Evolutionary conservation across 2,113 vertebrate genomes (phyloP).

Genomic region (Pelobates fuscus): DNA sequence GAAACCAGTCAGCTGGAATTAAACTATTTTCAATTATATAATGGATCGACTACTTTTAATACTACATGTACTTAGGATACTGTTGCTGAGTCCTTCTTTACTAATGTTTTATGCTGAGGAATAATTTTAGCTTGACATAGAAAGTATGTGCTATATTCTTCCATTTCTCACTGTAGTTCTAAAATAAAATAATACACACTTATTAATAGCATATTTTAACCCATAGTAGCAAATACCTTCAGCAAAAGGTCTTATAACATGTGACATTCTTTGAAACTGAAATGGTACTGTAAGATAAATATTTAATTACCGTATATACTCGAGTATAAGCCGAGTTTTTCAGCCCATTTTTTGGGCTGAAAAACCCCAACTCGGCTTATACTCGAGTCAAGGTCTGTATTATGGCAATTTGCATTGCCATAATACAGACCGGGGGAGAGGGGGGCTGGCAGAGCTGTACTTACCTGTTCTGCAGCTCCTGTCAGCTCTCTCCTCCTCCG

Average conservation of each 20-base stretch:
- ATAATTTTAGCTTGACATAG: neutral
- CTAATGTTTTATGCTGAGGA: neutral
- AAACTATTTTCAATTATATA: neutral
- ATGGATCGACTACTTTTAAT: neutral
- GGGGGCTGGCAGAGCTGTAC: too few species aligned
- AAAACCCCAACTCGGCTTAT: too few species aligned
- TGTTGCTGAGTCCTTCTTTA: neutral
- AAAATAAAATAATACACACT: constrained; percentile 7
- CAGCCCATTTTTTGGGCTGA: too few species aligned
- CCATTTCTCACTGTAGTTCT: neutral
- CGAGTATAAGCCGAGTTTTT: too few species aligned
- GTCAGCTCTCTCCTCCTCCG: too few species aligned
- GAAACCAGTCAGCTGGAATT: neutral
- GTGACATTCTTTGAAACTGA: neutral
- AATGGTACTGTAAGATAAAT: constrained; percentile 7
- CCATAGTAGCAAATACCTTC: constrained; percentile 18
- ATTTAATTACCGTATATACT: too few species aligned
- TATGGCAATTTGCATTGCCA: too few species aligned
- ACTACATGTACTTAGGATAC: neutral
- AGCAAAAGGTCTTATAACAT: constrained; percentile 26
- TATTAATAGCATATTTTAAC: constrained; percentile 14
- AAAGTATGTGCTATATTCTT: neutral
- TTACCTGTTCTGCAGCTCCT: too few species aligned
- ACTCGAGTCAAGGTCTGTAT: too few species aligned
- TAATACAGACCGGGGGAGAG: too few species aligned